These are phyloP conservation scores for Erinaceus europaeus DNA, from an alignment of 2,113 vertebrate species.

Conservation along the genomic window DNA sequence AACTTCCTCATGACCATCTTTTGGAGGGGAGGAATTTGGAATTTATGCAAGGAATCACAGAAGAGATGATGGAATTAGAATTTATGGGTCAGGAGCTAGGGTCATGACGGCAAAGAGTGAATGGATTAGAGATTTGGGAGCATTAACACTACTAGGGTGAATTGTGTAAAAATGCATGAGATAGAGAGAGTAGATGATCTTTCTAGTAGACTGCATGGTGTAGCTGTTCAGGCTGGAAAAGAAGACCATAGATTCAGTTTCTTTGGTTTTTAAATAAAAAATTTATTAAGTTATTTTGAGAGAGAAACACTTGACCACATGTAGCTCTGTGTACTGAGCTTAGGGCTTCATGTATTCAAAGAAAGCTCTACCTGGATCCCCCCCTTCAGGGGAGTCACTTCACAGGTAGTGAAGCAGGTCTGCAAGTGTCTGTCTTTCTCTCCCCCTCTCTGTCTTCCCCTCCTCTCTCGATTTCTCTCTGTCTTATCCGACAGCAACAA, in stretches of 20 bases:
- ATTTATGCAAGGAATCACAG: fast-evolving
- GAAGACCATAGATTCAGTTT: neutral
- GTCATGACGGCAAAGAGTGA: neutral
- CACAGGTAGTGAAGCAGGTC: no score
- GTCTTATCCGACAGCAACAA: no score
- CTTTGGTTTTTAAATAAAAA: neutral
- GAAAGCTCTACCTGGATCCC: no score
- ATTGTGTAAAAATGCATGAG: neutral
- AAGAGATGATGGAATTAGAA: neutral
- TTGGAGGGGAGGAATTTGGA: neutral
- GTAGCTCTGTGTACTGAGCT: no score
- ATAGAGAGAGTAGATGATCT: no score
- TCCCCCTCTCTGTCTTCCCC: no score
- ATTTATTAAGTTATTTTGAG: no score
- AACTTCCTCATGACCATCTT: neutral
- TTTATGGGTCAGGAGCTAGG: fast-evolving
- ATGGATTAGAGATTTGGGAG: neutral
- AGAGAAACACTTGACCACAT: no score
- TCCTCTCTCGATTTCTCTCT: no score
- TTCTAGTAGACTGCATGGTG: neutral
- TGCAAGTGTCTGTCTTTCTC: no score
- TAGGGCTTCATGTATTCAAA: no score
- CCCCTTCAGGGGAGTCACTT: no score
- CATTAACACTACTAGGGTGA: neutral
- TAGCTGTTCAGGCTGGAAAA: neutral